Evolutionary conservation across 2,113 vertebrate species (phyloP), one percentile per base, ranked within the genome.

Genomic region (Pungitius pungitius): DNA sequence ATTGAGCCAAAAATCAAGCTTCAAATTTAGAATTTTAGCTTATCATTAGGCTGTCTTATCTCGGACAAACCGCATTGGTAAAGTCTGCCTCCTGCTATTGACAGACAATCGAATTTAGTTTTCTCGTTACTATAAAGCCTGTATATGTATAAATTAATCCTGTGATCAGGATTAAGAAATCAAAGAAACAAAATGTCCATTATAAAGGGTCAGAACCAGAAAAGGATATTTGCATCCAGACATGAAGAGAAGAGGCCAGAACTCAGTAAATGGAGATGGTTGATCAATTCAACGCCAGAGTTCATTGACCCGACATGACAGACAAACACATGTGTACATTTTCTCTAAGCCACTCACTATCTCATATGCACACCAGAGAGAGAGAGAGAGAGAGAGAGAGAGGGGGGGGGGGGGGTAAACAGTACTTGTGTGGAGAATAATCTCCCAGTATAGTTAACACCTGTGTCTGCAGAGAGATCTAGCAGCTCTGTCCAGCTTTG

Each of bases 401-500:
- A 82, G 85, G 81, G 58, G 39, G 20, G 39, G 57, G 39, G 58
- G 35, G 27, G 68, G 69, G n/a, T 56, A 70, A 86, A 90, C 81
- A 87, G 74, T 74, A 86, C 69, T 80, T 88, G 88, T 84, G 79
- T 91, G 82, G 87, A 83, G 88, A 91, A 91, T 83, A 89, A 90
- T 91, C 90, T 81, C 82, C 81, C 79, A 90, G 73, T 87, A 69
- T 69, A 24, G 76, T 64, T 35, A 60, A 57, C 82, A 89, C 69
- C 75, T 88, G 85, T 88, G 89, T 93, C 90, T 93, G 89, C 88
- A 91, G 93, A 93, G 87, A 85, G 86, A 90, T 93, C 92, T 80
- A 90, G 92, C 77, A 87, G 78, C 89, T 82, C 89, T 89, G 87
- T 84, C 58, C 68, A 73, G 75, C 66, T 88, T 87, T 90, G 90